A percentile compares a stretch with the other conserved stretches of the same genome.
Evolutionary conservation across 2,113 vertebrate genomes (phyloP).

Genomic region (Aegotheles bennettii): DNA sequence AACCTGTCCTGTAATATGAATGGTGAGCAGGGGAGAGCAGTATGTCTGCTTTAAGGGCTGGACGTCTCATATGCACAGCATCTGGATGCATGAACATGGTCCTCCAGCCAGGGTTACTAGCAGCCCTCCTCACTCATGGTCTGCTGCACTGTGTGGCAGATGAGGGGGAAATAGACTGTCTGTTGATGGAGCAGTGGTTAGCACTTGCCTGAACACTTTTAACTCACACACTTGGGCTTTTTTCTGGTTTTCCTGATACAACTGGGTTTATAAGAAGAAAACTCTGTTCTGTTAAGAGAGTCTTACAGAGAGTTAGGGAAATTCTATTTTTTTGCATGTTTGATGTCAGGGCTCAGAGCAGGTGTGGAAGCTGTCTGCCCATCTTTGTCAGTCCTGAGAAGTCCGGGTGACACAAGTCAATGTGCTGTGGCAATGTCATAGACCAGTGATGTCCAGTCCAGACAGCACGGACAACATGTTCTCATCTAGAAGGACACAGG

Average conservation of each 20-base stretch:
- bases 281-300: neutral
- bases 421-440: neutral
- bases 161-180: neutral
- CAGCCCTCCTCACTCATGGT: neutral
- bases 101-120: neutral
- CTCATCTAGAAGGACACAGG: neutral
- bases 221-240: neutral
- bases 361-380: neutral
- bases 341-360: neutral
- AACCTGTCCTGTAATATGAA: neutral
- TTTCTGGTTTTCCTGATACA: neutral
- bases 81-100: neutral
- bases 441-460: neutral
- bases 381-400: neutral
- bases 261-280: neutral
- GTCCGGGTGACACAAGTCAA: neutral
- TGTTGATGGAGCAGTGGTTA: neutral
- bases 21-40: neutral
- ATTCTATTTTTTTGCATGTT: neutral
- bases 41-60: neutral
- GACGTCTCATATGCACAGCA: accelerated
- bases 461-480: neutral
- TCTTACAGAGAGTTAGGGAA: neutral
- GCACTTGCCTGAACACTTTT: neutral
- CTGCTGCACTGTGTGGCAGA: neutral